phyloP scores from a whole-genome alignment of 2,888 invertebrate genomes.

The Spisula subtruncata region DNA sequence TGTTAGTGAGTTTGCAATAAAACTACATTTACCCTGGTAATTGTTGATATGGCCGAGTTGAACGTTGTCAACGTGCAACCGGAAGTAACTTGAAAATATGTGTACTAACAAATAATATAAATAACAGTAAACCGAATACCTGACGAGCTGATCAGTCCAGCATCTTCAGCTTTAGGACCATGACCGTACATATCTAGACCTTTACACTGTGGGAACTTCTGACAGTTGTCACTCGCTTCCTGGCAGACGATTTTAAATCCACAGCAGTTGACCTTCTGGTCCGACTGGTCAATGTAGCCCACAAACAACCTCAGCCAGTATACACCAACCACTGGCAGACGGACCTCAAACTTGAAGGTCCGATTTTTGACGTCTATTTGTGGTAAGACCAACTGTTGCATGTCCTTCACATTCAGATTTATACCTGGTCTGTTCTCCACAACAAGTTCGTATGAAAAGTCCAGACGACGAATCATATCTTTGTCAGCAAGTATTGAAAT shows the following conservation, averaged over 20 bases:
- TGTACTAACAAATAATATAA: no score
- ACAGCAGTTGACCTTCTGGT: conserved; percentile 26
- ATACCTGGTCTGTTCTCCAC: neutral
- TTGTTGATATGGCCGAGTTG: no score
- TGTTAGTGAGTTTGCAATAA: no score
- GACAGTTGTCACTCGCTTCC: conserved; percentile 38
- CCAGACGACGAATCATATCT: neutral
- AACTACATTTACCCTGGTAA: no score
- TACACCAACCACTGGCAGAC: conserved; percentile 39
- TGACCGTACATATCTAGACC: conserved; percentile 46
- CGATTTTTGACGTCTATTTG: conserved; percentile 11
- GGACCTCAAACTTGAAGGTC: conserved; percentile 49
- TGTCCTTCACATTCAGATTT: conserved; percentile 28
- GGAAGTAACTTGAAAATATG: no score
- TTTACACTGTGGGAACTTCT: conserved; percentile 35
- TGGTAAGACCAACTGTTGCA: conserved; percentile 39
- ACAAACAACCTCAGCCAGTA: conserved; percentile 41
- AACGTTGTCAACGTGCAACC: no score
- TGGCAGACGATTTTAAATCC: conserved; percentile 50
- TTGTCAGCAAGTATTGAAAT: conserved; percentile 37
- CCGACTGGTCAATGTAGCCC: neutral
- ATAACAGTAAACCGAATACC: neutral
- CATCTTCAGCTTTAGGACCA: conserved; percentile 45
- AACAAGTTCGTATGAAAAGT: conserved; percentile 46
- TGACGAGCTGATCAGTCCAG: conserved; percentile 41